Conservation (phyloP, 2,888 invertebrate species). For the Drosophila phalerata region DNA sequence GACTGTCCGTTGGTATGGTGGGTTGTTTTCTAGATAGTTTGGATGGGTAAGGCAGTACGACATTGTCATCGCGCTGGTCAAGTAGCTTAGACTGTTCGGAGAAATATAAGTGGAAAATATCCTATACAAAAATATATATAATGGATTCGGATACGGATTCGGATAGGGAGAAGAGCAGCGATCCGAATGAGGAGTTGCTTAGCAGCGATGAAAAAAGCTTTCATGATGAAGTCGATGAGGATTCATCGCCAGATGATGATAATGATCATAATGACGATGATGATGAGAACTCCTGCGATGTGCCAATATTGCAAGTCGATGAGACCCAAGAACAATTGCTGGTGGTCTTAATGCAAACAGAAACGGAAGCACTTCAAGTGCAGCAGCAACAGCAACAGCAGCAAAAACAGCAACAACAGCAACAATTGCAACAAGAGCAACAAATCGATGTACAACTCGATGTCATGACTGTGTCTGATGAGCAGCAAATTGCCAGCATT, state of each 20-base stretch:
- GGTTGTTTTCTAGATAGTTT: neutral
- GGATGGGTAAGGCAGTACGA: constrained; percentile 35
- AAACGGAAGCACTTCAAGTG: constrained; percentile 63
- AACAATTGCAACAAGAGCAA: constrained; percentile 28
- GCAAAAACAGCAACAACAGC: neutral
- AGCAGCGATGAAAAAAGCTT: constrained; percentile 72
- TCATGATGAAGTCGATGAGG: constrained; percentile 63
- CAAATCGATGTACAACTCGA: constrained; percentile 51
- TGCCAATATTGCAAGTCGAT: constrained; percentile 39
- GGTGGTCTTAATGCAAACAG: constrained; percentile 32
- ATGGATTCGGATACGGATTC: constrained; percentile 58
- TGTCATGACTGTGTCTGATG: neutral
- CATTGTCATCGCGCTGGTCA: constrained; percentile 32
- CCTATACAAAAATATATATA: constrained; percentile 7
- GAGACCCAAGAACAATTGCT: constrained; percentile 32
- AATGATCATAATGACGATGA: constrained; percentile 8
- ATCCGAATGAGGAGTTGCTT: constrained; percentile 70
- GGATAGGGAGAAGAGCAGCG: constrained; percentile 71
- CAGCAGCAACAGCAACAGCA: constrained; percentile 14
- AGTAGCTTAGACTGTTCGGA: constrained; percentile 21
- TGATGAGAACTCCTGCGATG: constrained; percentile 18
- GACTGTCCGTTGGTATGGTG: neutral
- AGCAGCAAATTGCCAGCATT: neutral
- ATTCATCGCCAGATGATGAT: constrained; percentile 35
- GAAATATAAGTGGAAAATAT: constrained; percentile 24